Base-by-base conservation (phyloP, 2,113 vertebrate genomes). In the Cromileptes altivelis region DNA sequence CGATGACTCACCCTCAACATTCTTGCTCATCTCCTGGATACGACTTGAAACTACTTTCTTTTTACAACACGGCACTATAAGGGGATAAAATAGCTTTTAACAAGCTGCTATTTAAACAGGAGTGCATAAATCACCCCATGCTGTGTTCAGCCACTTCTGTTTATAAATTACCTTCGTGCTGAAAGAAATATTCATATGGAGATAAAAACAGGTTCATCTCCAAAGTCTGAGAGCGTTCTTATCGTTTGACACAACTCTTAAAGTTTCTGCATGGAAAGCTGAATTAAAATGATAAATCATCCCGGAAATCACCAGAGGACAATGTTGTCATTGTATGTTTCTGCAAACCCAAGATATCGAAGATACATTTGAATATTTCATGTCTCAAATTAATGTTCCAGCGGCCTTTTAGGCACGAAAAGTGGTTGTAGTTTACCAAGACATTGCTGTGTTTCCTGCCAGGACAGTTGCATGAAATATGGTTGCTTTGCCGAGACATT, bases 1-100 rank as follows among this genome's bases (percentile, higher is more conserved):
- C 23, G 5, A 55, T 84, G 83, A 91, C 67, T 89, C 84, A 88
- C 87, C 53, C 71, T 69, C 71, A 18, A 64, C 91, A 81, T 90
- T 88, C 75, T 67, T 80, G 11, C 69, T 69, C 33, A 61, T 93
- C 82, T 84, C 91, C 75, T 75, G 85, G 92, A 89, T 30, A 91
- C 86, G n/a, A 64, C 52, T 80, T 50, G 6, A 82, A 68, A 70
- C 71, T 72, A 17, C 0, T 49, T 33, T 1, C 15, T 8, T 64
- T 63, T 23, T 47, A 19, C 2, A 58, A 23, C 27, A 4, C 0
- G 4, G 56, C 12, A 10, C 23, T 13, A 47, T 27, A 40, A 37
- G 13, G 53, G 18, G 15, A 50, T 67, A 47, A 60, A 60, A 33
- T 2, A n/a, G 62, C 3, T 23, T 57, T 67, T 33, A 68, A 61